These are phyloP conservation scores for Sternotherus odoratus DNA, from an alignment of 2,797 vertebrate genomes.

Conservation along the genomic window DNA sequence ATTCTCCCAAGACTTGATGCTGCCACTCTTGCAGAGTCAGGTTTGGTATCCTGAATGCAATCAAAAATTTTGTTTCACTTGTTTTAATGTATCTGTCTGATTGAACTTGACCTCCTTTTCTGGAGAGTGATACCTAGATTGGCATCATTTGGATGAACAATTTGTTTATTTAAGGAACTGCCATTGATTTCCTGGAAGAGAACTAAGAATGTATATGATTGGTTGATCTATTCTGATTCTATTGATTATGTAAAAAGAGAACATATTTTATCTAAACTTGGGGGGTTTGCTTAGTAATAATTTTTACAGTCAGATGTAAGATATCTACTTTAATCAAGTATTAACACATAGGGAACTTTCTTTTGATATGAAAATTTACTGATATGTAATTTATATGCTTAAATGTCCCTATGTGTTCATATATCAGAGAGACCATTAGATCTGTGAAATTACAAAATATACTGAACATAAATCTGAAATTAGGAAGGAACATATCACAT, in stretches of 20 bases:
- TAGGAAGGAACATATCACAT: neutral
- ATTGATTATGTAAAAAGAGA: slow-evolving; percentile 41
- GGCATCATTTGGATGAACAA: slow-evolving; percentile 6
- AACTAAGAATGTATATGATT: neutral
- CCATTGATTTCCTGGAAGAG: slow-evolving; percentile 26
- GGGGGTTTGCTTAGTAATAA: neutral
- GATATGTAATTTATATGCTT: neutral
- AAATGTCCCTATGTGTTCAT: neutral
- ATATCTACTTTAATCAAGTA: neutral
- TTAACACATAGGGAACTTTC: neutral
- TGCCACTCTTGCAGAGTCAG: neutral
- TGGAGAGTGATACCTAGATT: slow-evolving; percentile 21
- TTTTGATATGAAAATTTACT: neutral
- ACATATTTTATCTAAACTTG: neutral
- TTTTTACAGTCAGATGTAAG: neutral
- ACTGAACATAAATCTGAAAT: neutral
- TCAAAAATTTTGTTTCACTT: slow-evolving; percentile 69
- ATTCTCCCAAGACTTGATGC: slow-evolving; percentile 13
- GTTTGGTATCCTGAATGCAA: slow-evolving; percentile 6
- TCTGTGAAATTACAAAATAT: neutral
- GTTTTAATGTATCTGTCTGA: slow-evolving; percentile 34
- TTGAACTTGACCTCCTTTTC: neutral
- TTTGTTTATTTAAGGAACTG: neutral
- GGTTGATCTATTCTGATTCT: neutral
- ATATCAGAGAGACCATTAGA: neutral